A percentile compares a stretch with the other conserved stretches of the same genome.
Conservation (phyloP, 2,888 invertebrate genomes). For the Crematogaster levior region DNA sequence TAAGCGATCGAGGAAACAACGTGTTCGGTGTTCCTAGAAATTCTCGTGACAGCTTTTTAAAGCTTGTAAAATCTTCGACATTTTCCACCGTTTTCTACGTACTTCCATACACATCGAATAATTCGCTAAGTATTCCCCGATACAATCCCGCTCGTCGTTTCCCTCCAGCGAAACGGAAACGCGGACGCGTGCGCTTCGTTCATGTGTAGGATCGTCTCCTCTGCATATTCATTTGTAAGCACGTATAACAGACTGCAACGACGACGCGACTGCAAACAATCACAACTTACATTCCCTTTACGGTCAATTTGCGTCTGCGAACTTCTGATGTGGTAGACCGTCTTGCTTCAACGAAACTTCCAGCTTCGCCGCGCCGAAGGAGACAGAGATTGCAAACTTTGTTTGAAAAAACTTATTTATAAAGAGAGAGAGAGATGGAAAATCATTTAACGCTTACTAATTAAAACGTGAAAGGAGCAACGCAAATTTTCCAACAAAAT, state of each 20-base stretch:
- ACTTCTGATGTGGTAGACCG: constrained; percentile 25
- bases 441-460: not conserved
- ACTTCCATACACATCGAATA: constrained; percentile 57
- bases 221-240: constrained; percentile 19
- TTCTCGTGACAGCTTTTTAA: constrained; percentile 58
- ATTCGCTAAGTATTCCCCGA: constrained; percentile 53
- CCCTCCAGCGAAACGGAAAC: not conserved
- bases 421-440: not conserved
- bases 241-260: constrained; percentile 27
- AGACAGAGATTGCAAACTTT: not conserved
- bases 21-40: constrained; percentile 68
- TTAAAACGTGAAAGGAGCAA: not conserved
- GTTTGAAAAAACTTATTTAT: not conserved
- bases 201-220: not conserved
- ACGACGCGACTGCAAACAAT: constrained; percentile 49
- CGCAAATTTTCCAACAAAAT: not conserved
- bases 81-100: constrained; percentile 32
- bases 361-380: not conserved
- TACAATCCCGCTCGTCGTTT: not conserved
- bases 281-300: constrained; percentile 46
- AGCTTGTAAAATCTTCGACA: constrained; percentile 48
- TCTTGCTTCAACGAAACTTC: constrained; percentile 2
- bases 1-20: constrained; percentile 69
- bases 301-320: constrained; percentile 16
- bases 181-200: not conserved